A percentile compares a stretch with the other conserved stretches of the same genome.
Conservation (phyloP, 1,140 invertebrate species). For the Manduca sexta region DNA sequence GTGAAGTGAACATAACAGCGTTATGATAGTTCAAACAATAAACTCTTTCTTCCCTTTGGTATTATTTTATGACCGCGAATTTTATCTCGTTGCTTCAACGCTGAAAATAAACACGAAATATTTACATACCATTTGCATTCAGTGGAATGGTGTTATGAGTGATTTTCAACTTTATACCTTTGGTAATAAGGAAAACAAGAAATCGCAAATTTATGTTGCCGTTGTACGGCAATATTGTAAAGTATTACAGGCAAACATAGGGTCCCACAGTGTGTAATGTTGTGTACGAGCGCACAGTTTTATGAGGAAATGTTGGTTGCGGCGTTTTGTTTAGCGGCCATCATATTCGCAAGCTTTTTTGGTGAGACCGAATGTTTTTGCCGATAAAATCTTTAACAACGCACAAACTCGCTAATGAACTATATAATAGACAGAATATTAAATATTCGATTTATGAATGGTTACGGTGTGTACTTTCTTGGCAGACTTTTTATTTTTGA, state of each 20-base stretch:
- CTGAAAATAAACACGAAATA: conserved; percentile 35
- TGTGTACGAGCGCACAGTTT: conserved; percentile 34
- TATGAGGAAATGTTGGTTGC: conserved; percentile 29
- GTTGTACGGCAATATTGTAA: conserved; percentile 28
- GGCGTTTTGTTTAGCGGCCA: conserved; percentile 18
- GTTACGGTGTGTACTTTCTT: too few relatives aligned
- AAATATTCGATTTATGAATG: too few relatives aligned
- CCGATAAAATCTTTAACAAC: conserved; percentile 2
- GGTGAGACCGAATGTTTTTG: conserved; percentile 1
- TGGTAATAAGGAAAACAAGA: conserved; percentile 16
- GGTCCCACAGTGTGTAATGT: conserved; percentile 39
- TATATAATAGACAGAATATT: too few relatives aligned
- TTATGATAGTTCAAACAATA: conserved; percentile 33
- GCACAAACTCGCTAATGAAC: too few relatives aligned
- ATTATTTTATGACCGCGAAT: conserved; percentile 40
- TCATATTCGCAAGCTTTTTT: conserved; percentile 14
- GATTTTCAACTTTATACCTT: conserved; percentile 28
- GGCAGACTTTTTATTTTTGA: too few relatives aligned
- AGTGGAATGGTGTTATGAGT: conserved; percentile 10
- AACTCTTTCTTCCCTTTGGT: conserved; percentile 27
- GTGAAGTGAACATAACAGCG: conserved; percentile 18
- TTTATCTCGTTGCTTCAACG: conserved; percentile 38
- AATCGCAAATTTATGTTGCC: conserved; percentile 15
- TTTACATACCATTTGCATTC: conserved; percentile 21
- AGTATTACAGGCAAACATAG: conserved; percentile 45